phyloP scores from a whole-genome alignment of 2,888 invertebrate genomes.

The Scaptomyza cyrtandrae region DNA sequence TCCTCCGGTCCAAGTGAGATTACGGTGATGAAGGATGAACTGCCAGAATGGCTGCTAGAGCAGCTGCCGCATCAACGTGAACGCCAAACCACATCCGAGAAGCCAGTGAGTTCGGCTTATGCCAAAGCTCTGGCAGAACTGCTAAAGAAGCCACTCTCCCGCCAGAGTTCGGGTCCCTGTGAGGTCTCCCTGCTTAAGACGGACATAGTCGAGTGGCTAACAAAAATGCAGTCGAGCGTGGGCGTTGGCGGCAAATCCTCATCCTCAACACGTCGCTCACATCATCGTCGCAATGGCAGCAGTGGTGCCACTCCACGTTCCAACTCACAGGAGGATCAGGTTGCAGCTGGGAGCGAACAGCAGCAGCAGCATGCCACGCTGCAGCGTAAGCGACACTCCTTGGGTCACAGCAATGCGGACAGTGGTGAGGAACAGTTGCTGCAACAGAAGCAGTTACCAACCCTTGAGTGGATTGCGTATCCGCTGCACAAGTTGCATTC shows the following conservation, averaged over 20 bases:
- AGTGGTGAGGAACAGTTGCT: slow-evolving; percentile 76
- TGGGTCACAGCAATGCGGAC: slow-evolving; percentile 82
- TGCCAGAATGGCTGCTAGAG: slow-evolving; percentile 83
- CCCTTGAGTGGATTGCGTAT: slow-evolving; percentile 84
- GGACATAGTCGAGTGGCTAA: slow-evolving; percentile 84
- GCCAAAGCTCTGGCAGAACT: slow-evolving; percentile 83
- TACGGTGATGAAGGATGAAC: slow-evolving; percentile 83
- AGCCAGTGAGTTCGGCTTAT: slow-evolving; percentile 78
- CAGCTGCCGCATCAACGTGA: slow-evolving; percentile 83
- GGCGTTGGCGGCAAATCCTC: slow-evolving; percentile 25
- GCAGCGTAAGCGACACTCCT: slow-evolving; percentile 84
- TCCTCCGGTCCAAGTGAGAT: slow-evolving; percentile 84
- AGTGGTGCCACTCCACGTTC: slow-evolving; percentile 82
- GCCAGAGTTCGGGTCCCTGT: slow-evolving; percentile 84
- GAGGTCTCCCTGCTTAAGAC: slow-evolving; percentile 84
- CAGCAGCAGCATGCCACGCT: slow-evolving; percentile 59
- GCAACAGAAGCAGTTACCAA: slow-evolving; percentile 36
- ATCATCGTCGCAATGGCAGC: slow-evolving; percentile 83
- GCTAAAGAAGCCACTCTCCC: slow-evolving; percentile 83
- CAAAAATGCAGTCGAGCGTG: slow-evolving; percentile 80
- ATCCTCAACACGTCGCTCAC: slow-evolving; percentile 64
- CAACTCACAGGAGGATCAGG: slow-evolving; percentile 82
- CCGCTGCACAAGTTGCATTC: slow-evolving; percentile 83
- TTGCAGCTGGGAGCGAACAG: slow-evolving; percentile 46
- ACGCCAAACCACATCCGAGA: slow-evolving; percentile 69